These are phyloP conservation scores for Dicrostonyx torquatus DNA, from an alignment of 2,797 vertebrate genomes.

Conservation along the genomic window DNA sequence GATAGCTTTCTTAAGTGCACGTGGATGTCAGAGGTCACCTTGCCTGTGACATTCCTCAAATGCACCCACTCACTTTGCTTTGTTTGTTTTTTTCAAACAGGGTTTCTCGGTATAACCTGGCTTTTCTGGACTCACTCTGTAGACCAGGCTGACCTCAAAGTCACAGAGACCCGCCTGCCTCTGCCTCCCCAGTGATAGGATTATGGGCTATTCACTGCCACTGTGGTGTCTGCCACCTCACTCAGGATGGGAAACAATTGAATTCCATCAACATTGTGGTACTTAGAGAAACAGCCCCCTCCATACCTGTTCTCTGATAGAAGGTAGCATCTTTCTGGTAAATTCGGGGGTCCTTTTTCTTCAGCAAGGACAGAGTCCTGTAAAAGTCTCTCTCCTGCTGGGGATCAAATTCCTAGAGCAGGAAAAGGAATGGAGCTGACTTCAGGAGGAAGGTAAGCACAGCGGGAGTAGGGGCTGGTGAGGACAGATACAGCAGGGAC, in stretches of 20 bases:
- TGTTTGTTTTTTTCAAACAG: neutral
- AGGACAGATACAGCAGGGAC: neutral
- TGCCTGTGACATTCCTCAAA: neutral
- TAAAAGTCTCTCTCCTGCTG: constrained; percentile 92
- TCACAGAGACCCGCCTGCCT: neutral
- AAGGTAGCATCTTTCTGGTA: constrained; percentile 90
- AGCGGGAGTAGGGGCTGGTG: neutral
- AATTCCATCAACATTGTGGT: neutral
- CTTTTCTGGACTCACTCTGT: neutral
- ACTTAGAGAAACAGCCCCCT: neutral
- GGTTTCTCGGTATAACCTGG: too few relatives aligned
- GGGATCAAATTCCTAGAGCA: constrained; percentile 90
- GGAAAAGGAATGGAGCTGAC: neutral
- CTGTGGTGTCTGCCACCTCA: neutral
- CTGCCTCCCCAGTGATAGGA: neutral
- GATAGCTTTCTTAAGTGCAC: neutral
- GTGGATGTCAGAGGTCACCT: neutral
- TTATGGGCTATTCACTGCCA: neutral
- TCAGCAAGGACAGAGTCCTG: constrained; percentile 92
- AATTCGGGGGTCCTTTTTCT: constrained; percentile 94
- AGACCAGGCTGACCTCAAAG: neutral
- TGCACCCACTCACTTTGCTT: neutral
- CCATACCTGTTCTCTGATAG: constrained; percentile 86
- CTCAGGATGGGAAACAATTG: neutral
- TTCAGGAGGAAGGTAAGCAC: neutral